These are phyloP conservation scores for Spilarctia lutea DNA, from an alignment of 2,888 invertebrate species.

Conservation along the genomic window DNA sequence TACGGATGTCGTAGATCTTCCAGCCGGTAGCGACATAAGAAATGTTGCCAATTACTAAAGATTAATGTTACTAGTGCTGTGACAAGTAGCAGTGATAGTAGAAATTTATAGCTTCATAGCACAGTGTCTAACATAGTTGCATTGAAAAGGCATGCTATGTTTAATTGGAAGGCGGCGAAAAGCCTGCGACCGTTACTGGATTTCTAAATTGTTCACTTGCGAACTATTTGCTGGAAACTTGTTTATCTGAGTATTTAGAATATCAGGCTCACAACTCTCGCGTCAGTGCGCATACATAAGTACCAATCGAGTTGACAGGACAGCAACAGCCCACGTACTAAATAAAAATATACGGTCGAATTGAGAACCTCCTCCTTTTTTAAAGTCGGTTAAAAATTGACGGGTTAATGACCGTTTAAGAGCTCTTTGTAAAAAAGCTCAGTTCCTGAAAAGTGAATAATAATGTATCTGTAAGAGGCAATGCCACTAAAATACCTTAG, in stretches of 20 bases:
- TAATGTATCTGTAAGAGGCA: no score
- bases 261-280: neutral
- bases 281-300: neutral
- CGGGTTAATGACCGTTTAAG: no score
- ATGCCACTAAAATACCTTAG: no score
- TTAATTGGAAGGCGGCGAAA: constrained; percentile 3
- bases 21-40: neutral
- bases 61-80: constrained; percentile 4
- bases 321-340: neutral
- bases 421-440: no score
- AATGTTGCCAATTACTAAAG: constrained; percentile 31
- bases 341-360: no score
- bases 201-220: constrained; percentile 8
- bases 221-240: neutral
- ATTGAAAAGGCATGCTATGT: constrained; percentile 8
- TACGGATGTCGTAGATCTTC: neutral
- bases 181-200: neutral
- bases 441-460: no score
- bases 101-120: neutral
- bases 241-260: neutral
- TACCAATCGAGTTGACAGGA: neutral
- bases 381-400: no score
- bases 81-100: neutral
- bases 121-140: neutral
- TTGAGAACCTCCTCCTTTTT: no score